These are phyloP conservation scores for Rhinopomastus cyanomelas DNA, from an alignment of 2,113 vertebrate species.

Conservation along the genomic window DNA sequence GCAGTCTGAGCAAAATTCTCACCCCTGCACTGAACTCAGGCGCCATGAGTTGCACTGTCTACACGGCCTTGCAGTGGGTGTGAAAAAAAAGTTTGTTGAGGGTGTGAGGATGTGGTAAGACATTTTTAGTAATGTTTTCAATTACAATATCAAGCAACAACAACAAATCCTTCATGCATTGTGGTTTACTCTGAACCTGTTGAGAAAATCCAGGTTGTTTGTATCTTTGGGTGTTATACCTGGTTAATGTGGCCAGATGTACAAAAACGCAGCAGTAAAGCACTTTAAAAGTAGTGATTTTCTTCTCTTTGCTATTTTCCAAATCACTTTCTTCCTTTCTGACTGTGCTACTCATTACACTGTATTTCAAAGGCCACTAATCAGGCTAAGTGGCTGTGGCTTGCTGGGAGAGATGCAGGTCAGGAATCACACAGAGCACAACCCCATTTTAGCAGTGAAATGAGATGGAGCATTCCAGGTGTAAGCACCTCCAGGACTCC, in stretches of 20 bases:
- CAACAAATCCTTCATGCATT: not conserved
- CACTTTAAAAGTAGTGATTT: not conserved
- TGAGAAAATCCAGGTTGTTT: not conserved
- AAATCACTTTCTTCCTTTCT: conserved; percentile 11
- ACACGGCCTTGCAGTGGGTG: not conserved
- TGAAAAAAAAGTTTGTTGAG: not conserved
- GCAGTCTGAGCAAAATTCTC: not conserved
- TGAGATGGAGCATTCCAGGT: not conserved
- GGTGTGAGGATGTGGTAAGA: not conserved
- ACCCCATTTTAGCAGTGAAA: not conserved
- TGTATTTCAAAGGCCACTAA: conserved; percentile 5
- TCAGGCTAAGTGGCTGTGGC: not conserved
- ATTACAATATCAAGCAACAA: not conserved
- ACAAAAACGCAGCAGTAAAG: not conserved
- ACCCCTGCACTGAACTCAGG: not conserved
- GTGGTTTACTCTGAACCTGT: not conserved
- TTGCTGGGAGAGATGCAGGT: not conserved
- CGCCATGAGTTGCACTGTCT: not conserved
- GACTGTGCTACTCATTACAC: not conserved
- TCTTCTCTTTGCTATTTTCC: conserved; percentile 1
- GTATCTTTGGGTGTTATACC: not conserved
- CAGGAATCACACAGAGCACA: not conserved
- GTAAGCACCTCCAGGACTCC: not conserved
- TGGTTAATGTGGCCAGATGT: not conserved
- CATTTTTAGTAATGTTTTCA: not conserved